Conservation (phyloP, 2,888 invertebrate species). For the Metalampra italica region DNA sequence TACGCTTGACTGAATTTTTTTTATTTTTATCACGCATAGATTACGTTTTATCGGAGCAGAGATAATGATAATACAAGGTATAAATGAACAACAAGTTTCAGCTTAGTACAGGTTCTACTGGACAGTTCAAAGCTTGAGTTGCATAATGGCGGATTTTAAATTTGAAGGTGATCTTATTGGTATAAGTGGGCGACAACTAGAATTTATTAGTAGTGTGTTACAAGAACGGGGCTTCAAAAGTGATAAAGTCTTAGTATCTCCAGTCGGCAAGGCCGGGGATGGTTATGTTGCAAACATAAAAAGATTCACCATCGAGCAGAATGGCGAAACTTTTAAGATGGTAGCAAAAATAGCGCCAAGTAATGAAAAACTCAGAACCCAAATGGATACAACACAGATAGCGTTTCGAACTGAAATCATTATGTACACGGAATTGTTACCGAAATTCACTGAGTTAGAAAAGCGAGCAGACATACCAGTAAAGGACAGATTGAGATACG, state of each 20-base stretch:
- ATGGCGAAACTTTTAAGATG: conserved; percentile 24
- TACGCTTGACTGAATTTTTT: no score
- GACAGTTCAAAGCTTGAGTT: background rate
- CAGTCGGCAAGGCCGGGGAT: conserved; percentile 18
- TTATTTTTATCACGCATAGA: no score
- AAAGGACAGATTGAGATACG: conserved; percentile 26
- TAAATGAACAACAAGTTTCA: no score
- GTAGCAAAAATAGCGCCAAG: conserved; percentile 44
- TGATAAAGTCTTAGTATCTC: conserved; percentile 11
- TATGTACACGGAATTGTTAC: conserved; percentile 32
- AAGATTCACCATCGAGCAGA: conserved; percentile 5
- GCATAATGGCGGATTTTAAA: background rate
- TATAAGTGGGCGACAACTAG: conserved; percentile 14
- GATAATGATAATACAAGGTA: conserved; percentile 15
- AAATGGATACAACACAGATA: conserved; percentile 13
- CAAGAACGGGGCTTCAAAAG: conserved; percentile 13
- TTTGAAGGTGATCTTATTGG: conserved; percentile 15
- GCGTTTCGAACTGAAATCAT: conserved; percentile 32
- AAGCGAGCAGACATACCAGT: conserved; percentile 22
- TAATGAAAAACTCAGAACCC: conserved; percentile 11
- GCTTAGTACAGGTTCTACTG: no score
- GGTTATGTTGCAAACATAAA: conserved; percentile 16
- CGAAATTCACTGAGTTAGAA: conserved; percentile 29
- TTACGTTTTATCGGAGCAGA: background rate
- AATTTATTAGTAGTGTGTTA: conserved; percentile 15